Evolutionary conservation across 2,888 invertebrate species (phyloP).

Genomic region (Emmelina monodactyla): DNA sequence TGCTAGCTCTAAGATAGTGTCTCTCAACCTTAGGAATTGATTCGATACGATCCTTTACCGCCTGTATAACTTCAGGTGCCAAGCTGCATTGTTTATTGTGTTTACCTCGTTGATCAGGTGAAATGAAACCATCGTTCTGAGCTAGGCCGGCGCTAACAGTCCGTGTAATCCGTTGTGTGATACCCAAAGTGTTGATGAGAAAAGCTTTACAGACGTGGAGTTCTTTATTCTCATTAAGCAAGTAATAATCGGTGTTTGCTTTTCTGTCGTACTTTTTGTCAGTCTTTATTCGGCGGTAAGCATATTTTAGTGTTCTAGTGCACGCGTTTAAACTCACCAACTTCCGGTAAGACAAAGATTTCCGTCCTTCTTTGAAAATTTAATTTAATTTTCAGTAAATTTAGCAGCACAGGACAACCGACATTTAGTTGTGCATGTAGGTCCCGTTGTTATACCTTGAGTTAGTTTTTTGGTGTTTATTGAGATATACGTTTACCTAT

Average conservation of each 20-base stretch:
- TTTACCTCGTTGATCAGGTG: conserved; percentile 16
- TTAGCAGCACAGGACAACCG: conserved; percentile 11
- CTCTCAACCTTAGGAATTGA: conserved; percentile 21
- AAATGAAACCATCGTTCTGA: not conserved
- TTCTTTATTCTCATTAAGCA: conserved; percentile 8
- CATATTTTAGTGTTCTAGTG: conserved; percentile 5
- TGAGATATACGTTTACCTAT: conserved; percentile 9
- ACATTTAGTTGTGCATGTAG: conserved; percentile 11
- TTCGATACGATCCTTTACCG: conserved; percentile 21
- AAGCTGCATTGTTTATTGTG: conserved; percentile 19
- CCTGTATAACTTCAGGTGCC: conserved; percentile 18
- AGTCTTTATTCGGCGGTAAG: conserved; percentile 9
- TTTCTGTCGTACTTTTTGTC: conserved; percentile 7
- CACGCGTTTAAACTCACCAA: conserved; percentile 12
- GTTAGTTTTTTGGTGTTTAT: conserved; percentile 6
- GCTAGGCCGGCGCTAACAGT: conserved; percentile 7
- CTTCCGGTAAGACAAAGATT: conserved; percentile 12
- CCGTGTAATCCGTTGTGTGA: conserved; percentile 7
- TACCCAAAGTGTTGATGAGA: conserved; percentile 11
- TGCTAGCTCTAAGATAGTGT: conserved; percentile 21
- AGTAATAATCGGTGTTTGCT: conserved; percentile 8
- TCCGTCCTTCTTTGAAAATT: conserved; percentile 6
- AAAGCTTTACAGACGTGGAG: conserved; percentile 10
- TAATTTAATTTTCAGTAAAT: conserved; percentile 11
- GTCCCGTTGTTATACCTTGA: conserved; percentile 12